phyloP scores from a whole-genome alignment of 2,797 vertebrate species.

The Rhynchonycteris naso region DNA sequence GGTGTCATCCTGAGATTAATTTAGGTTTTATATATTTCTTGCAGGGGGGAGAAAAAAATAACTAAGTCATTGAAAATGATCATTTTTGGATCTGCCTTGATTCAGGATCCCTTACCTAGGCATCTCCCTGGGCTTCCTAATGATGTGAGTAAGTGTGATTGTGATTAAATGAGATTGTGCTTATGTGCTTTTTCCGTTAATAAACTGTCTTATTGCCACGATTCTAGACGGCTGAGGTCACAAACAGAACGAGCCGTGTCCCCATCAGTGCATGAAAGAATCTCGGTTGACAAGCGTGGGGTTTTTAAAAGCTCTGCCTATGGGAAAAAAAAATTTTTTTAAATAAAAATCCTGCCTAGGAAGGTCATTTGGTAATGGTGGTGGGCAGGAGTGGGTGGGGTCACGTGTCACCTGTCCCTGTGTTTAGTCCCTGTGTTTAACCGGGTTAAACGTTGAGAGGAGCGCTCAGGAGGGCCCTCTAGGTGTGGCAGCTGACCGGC shows the following conservation, averaged over 20 bases:
- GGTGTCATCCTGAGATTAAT: not conserved
- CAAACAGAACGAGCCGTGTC: not conserved
- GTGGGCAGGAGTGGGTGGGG: not conserved
- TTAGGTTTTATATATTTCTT: conserved; percentile 2
- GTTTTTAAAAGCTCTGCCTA: not conserved
- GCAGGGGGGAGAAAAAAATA: no score
- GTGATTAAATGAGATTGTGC: not conserved
- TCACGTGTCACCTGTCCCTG: no score
- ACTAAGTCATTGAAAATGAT: not conserved
- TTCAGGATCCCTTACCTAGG: not conserved
- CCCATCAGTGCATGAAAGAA: not conserved
- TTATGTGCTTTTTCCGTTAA: not conserved
- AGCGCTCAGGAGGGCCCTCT: not conserved
- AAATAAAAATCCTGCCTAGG: not conserved
- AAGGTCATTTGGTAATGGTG: not conserved
- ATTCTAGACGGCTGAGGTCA: not conserved
- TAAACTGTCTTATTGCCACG: not conserved
- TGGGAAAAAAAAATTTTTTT: no score
- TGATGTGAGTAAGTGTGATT: not conserved
- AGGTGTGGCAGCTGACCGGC: not conserved
- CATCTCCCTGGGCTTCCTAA: not conserved
- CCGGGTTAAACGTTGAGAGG: not conserved
- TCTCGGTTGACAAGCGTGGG: not conserved
- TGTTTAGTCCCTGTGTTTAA: not conserved
- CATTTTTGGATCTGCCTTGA: not conserved